Conservation (phyloP, 1,140 invertebrate genomes). For the Ptiloglossa arizonensis region DNA sequence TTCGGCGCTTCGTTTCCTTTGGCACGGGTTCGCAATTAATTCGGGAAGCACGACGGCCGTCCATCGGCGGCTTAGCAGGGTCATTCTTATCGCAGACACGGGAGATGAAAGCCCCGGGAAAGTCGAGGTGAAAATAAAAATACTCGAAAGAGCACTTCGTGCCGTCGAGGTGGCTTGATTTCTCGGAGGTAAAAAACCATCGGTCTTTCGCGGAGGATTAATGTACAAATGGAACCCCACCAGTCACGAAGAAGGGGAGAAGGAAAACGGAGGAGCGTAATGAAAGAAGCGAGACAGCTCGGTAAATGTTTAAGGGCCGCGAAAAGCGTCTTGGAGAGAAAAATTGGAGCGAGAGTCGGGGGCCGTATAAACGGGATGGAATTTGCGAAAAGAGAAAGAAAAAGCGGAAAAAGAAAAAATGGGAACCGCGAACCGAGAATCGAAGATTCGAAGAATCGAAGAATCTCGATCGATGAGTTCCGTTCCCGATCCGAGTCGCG, state of each 20-base stretch:
- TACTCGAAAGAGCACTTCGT: constrained; percentile 26
- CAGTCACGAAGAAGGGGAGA: background rate
- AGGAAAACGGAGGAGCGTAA: background rate
- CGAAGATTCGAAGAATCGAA: too few relatives aligned
- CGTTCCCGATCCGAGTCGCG: background rate
- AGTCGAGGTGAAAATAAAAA: constrained; percentile 23
- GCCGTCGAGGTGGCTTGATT: constrained; percentile 20
- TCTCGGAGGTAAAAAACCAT: constrained; percentile 19
- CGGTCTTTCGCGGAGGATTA: constrained; percentile 18
- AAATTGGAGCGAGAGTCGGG: background rate
- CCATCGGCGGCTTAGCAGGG: constrained; percentile 2
- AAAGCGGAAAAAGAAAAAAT: too few relatives aligned
- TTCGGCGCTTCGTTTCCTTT: too few relatives aligned
- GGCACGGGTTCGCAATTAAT: constrained; percentile 40
- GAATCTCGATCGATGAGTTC: constrained; percentile 9
- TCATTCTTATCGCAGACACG: background rate
- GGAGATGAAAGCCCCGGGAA: constrained; percentile 18
- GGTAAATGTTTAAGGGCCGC: constrained; percentile 16
- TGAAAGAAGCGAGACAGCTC: background rate
- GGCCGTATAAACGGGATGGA: background rate
- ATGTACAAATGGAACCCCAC: constrained; percentile 6
- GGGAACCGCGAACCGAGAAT: too few relatives aligned
- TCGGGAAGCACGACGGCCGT: background rate
- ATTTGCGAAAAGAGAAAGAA: background rate
- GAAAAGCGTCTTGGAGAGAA: background rate